phyloP scores from a whole-genome alignment of 2,888 invertebrate species.

The Keiferia lycopersicella region DNA sequence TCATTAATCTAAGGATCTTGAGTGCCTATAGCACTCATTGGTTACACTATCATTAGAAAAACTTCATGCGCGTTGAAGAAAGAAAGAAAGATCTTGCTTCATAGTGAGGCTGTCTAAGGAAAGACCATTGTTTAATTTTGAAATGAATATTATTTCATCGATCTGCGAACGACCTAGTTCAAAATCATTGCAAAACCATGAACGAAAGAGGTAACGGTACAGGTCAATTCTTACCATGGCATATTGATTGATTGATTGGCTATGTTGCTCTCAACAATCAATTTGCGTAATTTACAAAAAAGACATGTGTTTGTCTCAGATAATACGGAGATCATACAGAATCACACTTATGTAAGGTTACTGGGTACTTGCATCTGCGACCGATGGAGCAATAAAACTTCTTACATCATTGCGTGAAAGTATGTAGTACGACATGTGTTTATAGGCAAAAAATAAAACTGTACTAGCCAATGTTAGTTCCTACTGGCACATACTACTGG shows the following conservation, averaged over 20 bases:
- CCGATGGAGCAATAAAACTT: conserved; percentile 28
- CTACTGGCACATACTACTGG: background rate
- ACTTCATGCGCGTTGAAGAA: no score
- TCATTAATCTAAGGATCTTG: no score
- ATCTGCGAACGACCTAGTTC: background rate
- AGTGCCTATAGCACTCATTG: no score
- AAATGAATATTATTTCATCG: background rate
- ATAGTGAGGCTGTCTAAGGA: background rate
- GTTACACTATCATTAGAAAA: no score
- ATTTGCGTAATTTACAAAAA: background rate
- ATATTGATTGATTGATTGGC: background rate
- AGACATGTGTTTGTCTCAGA: background rate
- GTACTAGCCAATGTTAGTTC: background rate
- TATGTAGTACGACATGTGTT: conserved; percentile 22
- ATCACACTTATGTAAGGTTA: conserved; percentile 4
- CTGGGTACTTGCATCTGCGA: conserved; percentile 8
- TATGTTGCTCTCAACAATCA: background rate
- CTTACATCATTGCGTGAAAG: conserved; percentile 29
- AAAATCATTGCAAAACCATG: background rate
- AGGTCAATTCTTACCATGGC: background rate
- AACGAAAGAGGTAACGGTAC: background rate
- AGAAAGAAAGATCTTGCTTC: background rate
- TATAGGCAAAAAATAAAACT: conserved; percentile 23
- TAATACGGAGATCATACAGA: no score
- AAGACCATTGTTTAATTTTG: background rate